A percentile compares a stretch with the other conserved stretches of the same genome.
These are phyloP conservation scores for Gymnobelideus leadbeateri DNA, from an alignment of 2,113 vertebrate genomes.

Conservation along the genomic window DNA sequence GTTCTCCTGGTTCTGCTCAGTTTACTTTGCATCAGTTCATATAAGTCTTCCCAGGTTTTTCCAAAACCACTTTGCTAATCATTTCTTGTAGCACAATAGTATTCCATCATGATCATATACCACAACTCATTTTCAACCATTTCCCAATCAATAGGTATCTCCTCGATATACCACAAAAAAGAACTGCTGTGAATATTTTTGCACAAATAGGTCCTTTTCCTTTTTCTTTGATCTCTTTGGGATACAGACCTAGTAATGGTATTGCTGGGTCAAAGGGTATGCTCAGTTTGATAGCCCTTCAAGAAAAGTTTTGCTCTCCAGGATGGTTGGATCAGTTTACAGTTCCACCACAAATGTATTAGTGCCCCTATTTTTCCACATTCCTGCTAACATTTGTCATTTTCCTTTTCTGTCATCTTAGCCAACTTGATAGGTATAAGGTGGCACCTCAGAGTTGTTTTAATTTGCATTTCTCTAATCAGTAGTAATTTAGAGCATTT, in stretches of 20 bases:
- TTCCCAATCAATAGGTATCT: neutral
- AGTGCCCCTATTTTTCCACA: neutral
- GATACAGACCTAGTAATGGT: neutral
- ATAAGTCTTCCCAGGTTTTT: neutral
- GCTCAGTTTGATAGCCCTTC: neutral
- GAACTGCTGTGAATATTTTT: neutral
- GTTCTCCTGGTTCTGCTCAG: neutral
- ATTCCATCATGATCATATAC: neutral
- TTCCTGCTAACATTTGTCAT: neutral
- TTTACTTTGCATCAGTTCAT: neutral
- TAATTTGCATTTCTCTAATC: neutral
- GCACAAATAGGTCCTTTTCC: neutral
- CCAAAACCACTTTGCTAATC: neutral
- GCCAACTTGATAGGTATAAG: neutral
- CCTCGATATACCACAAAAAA: neutral
- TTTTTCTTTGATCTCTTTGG: neutral
- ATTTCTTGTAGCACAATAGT: neutral
- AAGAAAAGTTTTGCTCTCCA: neutral
- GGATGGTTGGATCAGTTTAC: neutral
- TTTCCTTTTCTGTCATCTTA: neutral
- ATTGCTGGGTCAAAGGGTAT: neutral
- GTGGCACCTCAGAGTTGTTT: neutral
- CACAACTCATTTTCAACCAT: neutral
- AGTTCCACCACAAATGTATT: neutral
- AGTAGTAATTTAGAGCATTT: neutral